These are phyloP conservation scores for Ectemnius cavifrons DNA, from an alignment of 2,888 invertebrate genomes.

Conservation along the genomic window DNA sequence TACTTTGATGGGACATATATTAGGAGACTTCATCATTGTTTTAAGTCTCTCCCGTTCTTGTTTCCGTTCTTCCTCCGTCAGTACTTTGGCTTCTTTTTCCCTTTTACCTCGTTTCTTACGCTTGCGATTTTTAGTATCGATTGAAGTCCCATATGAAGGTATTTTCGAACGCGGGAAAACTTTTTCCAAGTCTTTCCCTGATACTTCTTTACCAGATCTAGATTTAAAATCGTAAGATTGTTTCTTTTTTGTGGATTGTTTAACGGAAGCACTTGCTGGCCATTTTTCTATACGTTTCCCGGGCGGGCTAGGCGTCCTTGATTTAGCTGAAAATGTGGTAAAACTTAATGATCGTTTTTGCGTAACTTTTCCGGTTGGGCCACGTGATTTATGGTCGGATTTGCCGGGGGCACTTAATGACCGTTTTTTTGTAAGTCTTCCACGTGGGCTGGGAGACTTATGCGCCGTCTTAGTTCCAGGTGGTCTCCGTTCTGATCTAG, in stretches of 20 bases:
- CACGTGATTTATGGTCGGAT: too few species aligned
- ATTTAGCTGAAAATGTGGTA: too few species aligned
- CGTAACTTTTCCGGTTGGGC: neutral
- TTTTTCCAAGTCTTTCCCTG: neutral
- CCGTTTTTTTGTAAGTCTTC: too few species aligned
- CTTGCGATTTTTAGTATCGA: neutral
- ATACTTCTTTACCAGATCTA: too few species aligned
- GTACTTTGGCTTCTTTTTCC: constrained; percentile 5
- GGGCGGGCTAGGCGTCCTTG: too few species aligned
- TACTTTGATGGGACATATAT: constrained; percentile 48
- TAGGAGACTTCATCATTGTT: constrained; percentile 66
- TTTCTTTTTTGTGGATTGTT: too few species aligned
- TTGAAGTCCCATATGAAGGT: neutral
- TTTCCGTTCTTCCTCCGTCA: neutral
- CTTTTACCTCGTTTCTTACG: constrained; percentile 8
- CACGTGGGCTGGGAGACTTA: too few species aligned
- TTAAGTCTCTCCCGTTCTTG: constrained; percentile 42
- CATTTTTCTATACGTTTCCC: neutral
- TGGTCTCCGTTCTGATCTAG: too few species aligned
- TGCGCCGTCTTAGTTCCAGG: too few species aligned
- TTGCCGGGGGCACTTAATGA: too few species aligned
- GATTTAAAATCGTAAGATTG: too few species aligned
- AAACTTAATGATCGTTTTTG: neutral
- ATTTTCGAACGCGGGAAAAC: neutral
- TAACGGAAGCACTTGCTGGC: too few species aligned